Conservation (phyloP, 2,888 invertebrate genomes). For the Himalopsyche anomala region DNA sequence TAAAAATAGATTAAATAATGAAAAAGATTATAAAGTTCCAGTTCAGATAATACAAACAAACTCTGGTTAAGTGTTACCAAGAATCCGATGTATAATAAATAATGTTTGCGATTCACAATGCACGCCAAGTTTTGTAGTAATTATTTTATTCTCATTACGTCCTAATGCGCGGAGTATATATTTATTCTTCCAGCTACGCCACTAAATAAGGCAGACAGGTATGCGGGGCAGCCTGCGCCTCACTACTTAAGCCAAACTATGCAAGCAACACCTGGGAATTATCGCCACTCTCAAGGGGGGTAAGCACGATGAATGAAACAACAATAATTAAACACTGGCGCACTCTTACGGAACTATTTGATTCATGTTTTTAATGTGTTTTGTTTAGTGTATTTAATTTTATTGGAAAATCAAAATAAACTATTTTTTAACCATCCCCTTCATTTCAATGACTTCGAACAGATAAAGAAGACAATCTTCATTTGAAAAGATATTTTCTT, state of each 20-base stretch:
- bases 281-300: neutral
- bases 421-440: neutral
- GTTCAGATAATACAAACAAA: no score
- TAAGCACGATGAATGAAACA: conserved; percentile 17
- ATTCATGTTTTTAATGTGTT: neutral
- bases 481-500: no score
- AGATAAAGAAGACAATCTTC: no score
- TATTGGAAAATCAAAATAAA: neutral
- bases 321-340: neutral
- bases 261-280: conserved; percentile 30
- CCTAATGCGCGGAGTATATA: conserved; percentile 16
- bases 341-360: neutral
- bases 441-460: no score
- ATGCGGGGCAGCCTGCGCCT: conserved; percentile 19
- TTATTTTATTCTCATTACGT: conserved; percentile 12
- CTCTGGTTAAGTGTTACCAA: neutral
- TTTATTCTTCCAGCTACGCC: conserved; percentile 24
- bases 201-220: conserved; percentile 28
- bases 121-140: conserved; percentile 6
- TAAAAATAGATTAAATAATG: no score
- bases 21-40: no score
- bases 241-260: conserved; percentile 15
- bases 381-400: neutral
- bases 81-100: neutral
- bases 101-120: neutral